Percentiles rank a stretch among this genome's conserved stretches.
Evolutionary conservation across 2,888 invertebrate species (phyloP).

Genomic region (Agrochola macilenta): DNA sequence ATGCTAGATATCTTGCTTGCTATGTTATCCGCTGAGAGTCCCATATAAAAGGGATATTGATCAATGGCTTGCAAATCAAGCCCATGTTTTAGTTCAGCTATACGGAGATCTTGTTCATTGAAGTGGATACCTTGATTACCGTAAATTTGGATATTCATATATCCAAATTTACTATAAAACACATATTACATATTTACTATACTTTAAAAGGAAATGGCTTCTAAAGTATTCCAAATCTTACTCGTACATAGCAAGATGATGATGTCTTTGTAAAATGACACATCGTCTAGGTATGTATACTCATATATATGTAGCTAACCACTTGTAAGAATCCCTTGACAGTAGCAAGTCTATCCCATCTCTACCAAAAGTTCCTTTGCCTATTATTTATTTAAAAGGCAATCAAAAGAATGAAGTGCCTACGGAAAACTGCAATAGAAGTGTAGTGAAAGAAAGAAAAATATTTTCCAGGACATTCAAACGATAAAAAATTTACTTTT

Average conservation of each 20-base stretch:
- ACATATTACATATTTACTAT: too few species aligned
- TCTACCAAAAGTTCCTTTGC: neutral
- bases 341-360: neutral
- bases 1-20: neutral
- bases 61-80: neutral
- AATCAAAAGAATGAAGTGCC: neutral
- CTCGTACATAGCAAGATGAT: neutral
- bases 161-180: too few species aligned
- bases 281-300: neutral
- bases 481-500: neutral
- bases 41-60: neutral
- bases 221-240: neutral
- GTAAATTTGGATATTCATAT: neutral
- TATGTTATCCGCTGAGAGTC: neutral
- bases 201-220: neutral
- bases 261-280: neutral
- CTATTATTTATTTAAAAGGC: conserved; percentile 15
- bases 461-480: neutral
- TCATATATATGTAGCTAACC: neutral
- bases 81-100: neutral
- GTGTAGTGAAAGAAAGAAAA: neutral
- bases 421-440: neutral
- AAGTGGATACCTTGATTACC: neutral
- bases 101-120: too few species aligned
- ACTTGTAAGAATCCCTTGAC: neutral